Base-by-base conservation (phyloP, 2,113 vertebrate genomes). In the Anser brachyrhynchus region DNA sequence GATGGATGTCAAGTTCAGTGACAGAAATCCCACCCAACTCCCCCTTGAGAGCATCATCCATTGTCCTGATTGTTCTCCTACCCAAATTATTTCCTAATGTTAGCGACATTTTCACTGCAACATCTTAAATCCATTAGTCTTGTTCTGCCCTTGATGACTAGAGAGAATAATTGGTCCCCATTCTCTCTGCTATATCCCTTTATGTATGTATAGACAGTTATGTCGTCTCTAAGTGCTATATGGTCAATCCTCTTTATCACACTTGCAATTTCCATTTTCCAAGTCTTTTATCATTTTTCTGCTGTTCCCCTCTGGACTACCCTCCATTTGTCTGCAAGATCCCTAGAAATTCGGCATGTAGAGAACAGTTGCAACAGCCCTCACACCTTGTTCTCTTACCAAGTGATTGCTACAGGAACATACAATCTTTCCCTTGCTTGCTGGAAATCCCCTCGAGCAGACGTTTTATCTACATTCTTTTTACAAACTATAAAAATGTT, bases 171-270 rank as follows among this genome's bases (percentile, higher is more conserved):
- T 95, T 93, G 85, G 84, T 88, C 86, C 83, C 78, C 69, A 55
- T 77, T 69, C 69, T 95, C 77, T 90, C 85, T 87, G 64, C 91
- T 96, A 92, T 94, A 84, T 88, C 62, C 81, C 57, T 95, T 95
- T 96, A 95, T 92, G 62, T 92, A 95, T 77, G 78, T 94, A 69
- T 61, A 95, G 96, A 80, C 75, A 88, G 84, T 94, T 95, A 88
- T 74, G 55, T 85, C 87, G 93, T 78, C 90, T 88, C 51, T 90
- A 95, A 95, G 87, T 93, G 79, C 72, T 97, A 73, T 57, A 80
- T 91, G 86, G 92, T 92, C 93, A 90, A 21, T 84, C 75, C 83
- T 94, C 88, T 96, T 96, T 93, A 95, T 96, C 86, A 94, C 66
- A 33, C 85, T 35, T 88, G 52, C 90, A 92, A 82, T 94, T 96